A percentile compares a stretch with the other conserved stretches of the same genome.
These are phyloP conservation scores for Cosmia trapezina DNA, from an alignment of 2,888 invertebrate species.

Conservation along the genomic window DNA sequence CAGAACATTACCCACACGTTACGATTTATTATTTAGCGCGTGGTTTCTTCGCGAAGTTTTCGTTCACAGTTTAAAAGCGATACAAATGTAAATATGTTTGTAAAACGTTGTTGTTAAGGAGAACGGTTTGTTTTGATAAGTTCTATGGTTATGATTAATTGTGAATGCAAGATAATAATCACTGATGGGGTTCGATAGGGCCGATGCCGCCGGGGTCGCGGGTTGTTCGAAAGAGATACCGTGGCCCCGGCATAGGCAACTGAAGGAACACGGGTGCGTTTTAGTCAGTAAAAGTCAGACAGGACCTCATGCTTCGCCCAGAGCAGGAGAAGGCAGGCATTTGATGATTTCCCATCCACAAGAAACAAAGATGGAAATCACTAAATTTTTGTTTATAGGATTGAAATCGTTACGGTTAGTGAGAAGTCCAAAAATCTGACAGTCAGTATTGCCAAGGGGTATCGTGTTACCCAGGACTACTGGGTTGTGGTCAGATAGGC, in stretches of 20 bases:
- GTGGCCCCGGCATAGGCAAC: too few species aligned
- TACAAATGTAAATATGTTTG: slow-evolving; percentile 32
- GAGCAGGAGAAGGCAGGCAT: too few species aligned
- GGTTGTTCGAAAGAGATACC: too few species aligned
- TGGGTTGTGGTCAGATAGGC: not conserved
- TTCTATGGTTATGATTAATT: not conserved
- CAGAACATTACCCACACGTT: slow-evolving; percentile 48
- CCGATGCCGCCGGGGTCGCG: too few species aligned
- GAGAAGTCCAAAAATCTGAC: not conserved
- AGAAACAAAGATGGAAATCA: not conserved
- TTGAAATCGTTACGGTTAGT: not conserved
- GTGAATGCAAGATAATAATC: too few species aligned
- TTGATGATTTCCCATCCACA: too few species aligned
- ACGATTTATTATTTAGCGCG: slow-evolving; percentile 57
- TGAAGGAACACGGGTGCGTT: too few species aligned
- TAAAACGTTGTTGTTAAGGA: not conserved
- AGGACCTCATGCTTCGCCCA: too few species aligned
- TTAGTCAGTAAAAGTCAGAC: too few species aligned
- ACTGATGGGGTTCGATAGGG: too few species aligned
- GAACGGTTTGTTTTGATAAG: not conserved
- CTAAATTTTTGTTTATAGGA: not conserved
- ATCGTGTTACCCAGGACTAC: not conserved
- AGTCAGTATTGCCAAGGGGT: not conserved
- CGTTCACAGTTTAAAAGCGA: slow-evolving; percentile 15
- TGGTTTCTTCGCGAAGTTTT: slow-evolving; percentile 24